Evolutionary conservation across 2,888 invertebrate genomes (phyloP), one percentile per base, ranked within the genome.

Genomic region (Euclidia mi): DNA sequence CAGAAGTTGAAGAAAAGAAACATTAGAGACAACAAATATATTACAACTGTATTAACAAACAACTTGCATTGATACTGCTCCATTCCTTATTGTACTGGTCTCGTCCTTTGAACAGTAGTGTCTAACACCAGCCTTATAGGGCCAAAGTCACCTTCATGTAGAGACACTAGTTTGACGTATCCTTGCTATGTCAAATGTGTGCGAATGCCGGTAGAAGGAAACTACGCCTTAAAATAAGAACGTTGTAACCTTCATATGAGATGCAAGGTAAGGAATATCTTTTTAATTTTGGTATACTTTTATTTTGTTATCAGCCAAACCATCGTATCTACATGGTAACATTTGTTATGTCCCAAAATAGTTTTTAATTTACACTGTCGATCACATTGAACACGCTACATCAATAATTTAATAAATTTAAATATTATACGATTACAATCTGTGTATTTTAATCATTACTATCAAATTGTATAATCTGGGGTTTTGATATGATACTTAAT

Each of bases 11-110:
- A 49, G 25, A 46, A 29, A 59, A 40, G 9, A 42, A 28, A 58
- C 44, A 53, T 45, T 40, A 37, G 41, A 64, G 64, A 53, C 43
- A 64, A 58, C 48, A 61, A 63, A 71, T 53, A 67, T 65, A 59
- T 62, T 69, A 61, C 70, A 64, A 55, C 47, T 56, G 52, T 18
- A 73, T 44, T 56, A 70, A 65, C 34, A 52, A 68, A 69, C 48
- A 51, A 65, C 58, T 78, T 79, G 81, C 81, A 81, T 78, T 77
- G 69, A 41, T 47, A 65, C 63, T 52, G 61, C 56, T 58, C 66
- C 62, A 37, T 57, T 57, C 37, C 50, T 59, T 52, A 56, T 56
- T 15, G 49, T 11, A 18, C 46, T 45, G n/a, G 41, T 31, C 51
- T 29, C 40, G 56, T 31, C 56, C 17, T 46, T 56, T 43, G 37